Base-by-base conservation (phyloP, 2,888 invertebrate species). In the Sthenelais limicola region DNA sequence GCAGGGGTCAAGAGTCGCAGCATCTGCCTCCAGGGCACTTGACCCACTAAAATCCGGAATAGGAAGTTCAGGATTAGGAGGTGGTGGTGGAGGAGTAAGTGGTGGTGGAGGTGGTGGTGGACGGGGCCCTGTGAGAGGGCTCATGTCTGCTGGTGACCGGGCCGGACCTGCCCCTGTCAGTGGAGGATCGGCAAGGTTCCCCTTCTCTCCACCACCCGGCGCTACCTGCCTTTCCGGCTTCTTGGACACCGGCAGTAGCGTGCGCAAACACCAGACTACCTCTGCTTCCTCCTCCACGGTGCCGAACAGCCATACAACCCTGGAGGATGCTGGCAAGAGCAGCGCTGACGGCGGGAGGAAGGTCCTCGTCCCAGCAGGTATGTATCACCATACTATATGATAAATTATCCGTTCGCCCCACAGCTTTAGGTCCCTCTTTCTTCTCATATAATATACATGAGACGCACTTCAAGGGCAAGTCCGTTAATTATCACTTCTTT, bases 271-370 rank as follows among this genome's bases (percentile, higher is more conserved):
- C 62, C 35, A 62, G 38, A 24, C 9, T 24, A 35, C 18, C 30
- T 26, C n/a, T 26, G 4, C 7, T 3, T n/a, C n/a, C n/a, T n/a
- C n/a, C n/a, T n/a, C n/a, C n/a, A n/a, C n/a, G n/a, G n/a, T n/a
- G n/a, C 56, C 56, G 5, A 12, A 5, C 54, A 32, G 7, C 54
- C 35, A 43, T 43, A 62, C 62, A 35, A 62, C 62, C 62, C 62
- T 62, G 62, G 62, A 35, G 62, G 62, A 62, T 43, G n/a, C n/a
- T n/a, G n/a, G n/a, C n/a, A n/a, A n/a, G n/a, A 62, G 62, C 62
- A 62, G 43, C 38, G 35, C 62, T 24, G 62, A 62, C 38, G 62
- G 62, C 15, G 38, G 43, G 35, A 35, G 43, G 38, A 62, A 62
- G 62, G 62, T 62, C n/a, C 62, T 62, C 3, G 62, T 62, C 1